phyloP scores from a whole-genome alignment of 2,888 invertebrate species.

The Lithophane ornitopus region DNA sequence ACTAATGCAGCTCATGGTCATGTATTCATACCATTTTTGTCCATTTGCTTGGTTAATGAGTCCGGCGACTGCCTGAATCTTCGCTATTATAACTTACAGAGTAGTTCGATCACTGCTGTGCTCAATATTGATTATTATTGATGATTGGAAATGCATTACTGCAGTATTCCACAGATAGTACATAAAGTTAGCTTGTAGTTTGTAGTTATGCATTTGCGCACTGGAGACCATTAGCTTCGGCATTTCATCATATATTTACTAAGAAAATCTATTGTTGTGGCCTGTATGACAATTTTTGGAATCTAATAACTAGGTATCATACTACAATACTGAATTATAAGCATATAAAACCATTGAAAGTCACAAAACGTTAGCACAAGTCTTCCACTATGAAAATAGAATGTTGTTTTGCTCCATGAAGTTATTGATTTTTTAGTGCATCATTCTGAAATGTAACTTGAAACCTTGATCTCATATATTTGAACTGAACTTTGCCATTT shows the following conservation, averaged over 20 bases:
- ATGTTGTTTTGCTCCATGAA: background rate
- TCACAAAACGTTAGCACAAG: no score
- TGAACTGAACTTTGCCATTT: background rate
- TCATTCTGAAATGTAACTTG: conserved; percentile 2
- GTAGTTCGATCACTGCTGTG: background rate
- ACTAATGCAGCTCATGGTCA: background rate
- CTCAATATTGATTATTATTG: conserved; percentile 1
- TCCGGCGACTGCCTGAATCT: conserved; percentile 22
- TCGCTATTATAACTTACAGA: background rate
- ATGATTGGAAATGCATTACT: background rate
- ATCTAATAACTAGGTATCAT: background rate
- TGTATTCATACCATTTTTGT: conserved; percentile 3
- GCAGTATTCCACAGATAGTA: background rate
- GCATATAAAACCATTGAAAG: no score
- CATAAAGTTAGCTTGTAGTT: background rate
- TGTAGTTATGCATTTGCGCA: conserved; percentile 37
- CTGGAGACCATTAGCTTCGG: conserved; percentile 1
- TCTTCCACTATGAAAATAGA: no score
- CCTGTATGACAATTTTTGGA: background rate
- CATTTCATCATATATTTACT: background rate
- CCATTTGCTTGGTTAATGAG: conserved; percentile 31
- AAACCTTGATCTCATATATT: background rate
- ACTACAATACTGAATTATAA: background rate
- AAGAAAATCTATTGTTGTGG: background rate
- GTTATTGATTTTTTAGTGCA: conserved; percentile 9